These are phyloP conservation scores for Acanthosepion pharaonis DNA, from an alignment of 2,888 invertebrate genomes.

Conservation along the genomic window DNA sequence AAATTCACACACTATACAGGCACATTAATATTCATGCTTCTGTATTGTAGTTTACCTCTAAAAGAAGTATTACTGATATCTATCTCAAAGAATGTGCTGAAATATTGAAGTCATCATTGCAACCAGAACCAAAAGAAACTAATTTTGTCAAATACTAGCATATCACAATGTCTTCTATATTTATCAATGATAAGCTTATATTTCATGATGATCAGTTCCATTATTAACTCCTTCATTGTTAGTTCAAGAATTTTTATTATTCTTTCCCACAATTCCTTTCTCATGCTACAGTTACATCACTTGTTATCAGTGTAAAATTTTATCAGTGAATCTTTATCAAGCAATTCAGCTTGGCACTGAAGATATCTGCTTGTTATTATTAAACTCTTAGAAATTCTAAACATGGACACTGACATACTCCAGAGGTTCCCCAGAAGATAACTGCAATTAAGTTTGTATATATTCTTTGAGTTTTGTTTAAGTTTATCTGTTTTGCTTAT, in stretches of 20 bases:
- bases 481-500: not conserved
- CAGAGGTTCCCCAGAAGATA: not conserved
- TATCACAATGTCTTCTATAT: not conserved
- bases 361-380: not conserved
- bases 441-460: not conserved
- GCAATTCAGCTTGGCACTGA: not conserved
- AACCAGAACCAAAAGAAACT: not conserved
- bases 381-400: not conserved
- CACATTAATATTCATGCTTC: not conserved
- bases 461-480: not conserved
- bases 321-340: not conserved
- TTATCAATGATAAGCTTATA: not conserved
- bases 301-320: not conserved
- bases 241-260: not conserved
- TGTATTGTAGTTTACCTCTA: not conserved
- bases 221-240: not conserved
- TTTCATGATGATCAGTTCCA: not conserved
- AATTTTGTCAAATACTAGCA: not conserved
- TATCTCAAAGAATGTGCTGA: not conserved
- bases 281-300: not conserved
- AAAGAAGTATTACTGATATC: not conserved
- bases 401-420: not conserved
- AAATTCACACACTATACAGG: not conserved
- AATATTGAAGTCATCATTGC: not conserved
- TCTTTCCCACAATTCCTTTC: not conserved